These are phyloP conservation scores for Periplaneta americana DNA, from an alignment of 1,140 invertebrate genomes.

Conservation along the genomic window DNA sequence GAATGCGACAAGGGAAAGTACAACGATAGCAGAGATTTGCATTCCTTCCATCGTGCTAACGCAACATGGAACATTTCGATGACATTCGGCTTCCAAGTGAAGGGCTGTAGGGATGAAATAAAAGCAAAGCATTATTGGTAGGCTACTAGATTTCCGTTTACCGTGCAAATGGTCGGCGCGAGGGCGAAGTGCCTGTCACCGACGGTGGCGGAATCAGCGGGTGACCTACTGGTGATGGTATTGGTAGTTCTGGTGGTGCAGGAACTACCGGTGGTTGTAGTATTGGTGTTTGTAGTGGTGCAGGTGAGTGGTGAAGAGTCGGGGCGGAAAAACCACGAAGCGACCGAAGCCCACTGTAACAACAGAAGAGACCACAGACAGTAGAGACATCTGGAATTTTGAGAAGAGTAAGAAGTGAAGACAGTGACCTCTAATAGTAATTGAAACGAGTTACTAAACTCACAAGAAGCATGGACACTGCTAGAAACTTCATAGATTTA, in stretches of 20 bases:
- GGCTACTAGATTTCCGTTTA: too few relatives aligned
- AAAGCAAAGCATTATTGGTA: too few relatives aligned
- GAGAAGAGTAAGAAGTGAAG: constrained; percentile 1
- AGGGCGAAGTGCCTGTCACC: constrained; percentile 27
- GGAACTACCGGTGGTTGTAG: constrained; percentile 19
- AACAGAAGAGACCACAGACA: constrained; percentile 22
- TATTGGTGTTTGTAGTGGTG: constrained; percentile 15
- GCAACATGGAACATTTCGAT: too few relatives aligned
- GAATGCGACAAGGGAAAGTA: too few relatives aligned
- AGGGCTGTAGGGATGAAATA: too few relatives aligned
- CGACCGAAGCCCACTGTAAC: constrained; percentile 44
- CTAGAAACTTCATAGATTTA: neutral
- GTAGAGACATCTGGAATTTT: neutral
- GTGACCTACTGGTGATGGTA: constrained; percentile 16
- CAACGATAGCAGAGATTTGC: too few relatives aligned
- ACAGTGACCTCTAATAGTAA: neutral
- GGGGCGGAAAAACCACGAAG: constrained; percentile 42
- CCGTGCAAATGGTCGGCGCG: constrained; percentile 39
- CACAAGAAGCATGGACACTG: neutral
- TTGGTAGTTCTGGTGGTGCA: constrained; percentile 19
- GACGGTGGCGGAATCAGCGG: constrained; percentile 21
- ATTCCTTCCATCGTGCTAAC: too few relatives aligned
- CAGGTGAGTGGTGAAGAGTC: constrained; percentile 28
- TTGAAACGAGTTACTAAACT: neutral
- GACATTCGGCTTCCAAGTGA: too few relatives aligned